Conservation (phyloP, 2,797 vertebrate genomes). For the Esox lucius region DNA sequence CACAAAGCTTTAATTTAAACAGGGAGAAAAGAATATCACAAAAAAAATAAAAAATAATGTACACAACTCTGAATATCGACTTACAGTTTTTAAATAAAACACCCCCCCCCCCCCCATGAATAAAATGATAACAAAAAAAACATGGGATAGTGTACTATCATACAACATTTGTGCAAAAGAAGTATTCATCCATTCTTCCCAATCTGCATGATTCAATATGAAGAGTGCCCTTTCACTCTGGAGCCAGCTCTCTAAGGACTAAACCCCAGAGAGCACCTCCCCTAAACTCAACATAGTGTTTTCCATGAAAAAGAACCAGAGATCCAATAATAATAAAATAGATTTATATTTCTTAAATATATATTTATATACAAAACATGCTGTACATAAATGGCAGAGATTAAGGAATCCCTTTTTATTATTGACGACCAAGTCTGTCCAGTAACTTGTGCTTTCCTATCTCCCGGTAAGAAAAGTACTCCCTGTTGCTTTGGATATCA, state of each 20-base stretch:
- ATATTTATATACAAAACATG: constrained; percentile 81
- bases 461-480: constrained; percentile 49
- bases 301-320: constrained; percentile 68
- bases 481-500: constrained; percentile 64
- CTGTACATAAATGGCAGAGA: constrained; percentile 76
- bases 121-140: constrained; percentile 61
- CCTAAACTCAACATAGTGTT: constrained; percentile 70
- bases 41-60: constrained; percentile 79
- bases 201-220: constrained; percentile 64
- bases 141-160: constrained; percentile 70
- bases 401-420: constrained; percentile 68
- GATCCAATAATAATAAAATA: constrained; percentile 82
- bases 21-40: constrained; percentile 60
- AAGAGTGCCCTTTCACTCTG: constrained; percentile 46
- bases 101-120: constrained; percentile 57
- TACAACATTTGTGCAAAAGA: constrained; percentile 77
- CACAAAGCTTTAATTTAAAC: constrained; percentile 86
- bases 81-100: constrained; percentile 80
- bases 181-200: constrained; percentile 63
- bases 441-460: constrained; percentile 78
- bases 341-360: constrained; percentile 75
- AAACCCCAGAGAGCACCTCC: constrained; percentile 52
- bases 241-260: constrained; percentile 42
- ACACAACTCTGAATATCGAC: constrained; percentile 78
- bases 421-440: constrained; percentile 67